These are phyloP conservation scores for Pheosia tremula DNA, from an alignment of 2,888 invertebrate genomes.

Conservation along the genomic window DNA sequence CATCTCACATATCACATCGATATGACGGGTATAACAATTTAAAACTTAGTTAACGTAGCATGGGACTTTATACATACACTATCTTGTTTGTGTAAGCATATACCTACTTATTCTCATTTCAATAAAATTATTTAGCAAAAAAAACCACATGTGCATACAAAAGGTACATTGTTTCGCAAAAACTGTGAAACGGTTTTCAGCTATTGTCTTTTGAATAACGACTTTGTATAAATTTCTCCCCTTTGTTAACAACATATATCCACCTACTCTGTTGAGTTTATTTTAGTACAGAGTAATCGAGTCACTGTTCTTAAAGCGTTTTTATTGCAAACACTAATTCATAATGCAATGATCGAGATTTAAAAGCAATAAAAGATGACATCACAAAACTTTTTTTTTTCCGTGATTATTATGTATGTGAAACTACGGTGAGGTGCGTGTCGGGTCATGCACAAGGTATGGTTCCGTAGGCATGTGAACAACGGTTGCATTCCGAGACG, in stretches of 20 bases:
- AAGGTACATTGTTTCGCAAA: constrained; percentile 21
- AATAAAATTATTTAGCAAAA: no score
- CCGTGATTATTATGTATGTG: background rate
- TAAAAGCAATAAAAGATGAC: background rate
- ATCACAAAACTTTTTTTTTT: background rate
- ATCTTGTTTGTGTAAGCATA: no score
- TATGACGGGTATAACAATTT: no score
- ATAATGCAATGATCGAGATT: no score
- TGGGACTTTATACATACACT: no score
- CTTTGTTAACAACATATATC: constrained; percentile 16
- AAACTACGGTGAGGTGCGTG: no score
- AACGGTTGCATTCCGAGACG: no score
- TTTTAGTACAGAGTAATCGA: background rate
- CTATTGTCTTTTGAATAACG: constrained; percentile 25
- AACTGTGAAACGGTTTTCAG: constrained; percentile 26
- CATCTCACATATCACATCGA: no score
- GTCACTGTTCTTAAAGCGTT: background rate
- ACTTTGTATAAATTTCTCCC: constrained; percentile 30
- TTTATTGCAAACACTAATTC: background rate
- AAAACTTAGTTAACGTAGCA: no score
- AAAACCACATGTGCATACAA: constrained; percentile 9
- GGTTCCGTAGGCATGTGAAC: no score
- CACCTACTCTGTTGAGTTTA: background rate
- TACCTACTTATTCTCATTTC: no score
- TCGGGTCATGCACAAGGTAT: no score